These are phyloP conservation scores for Mactra quadrangularis DNA, from an alignment of 1,140 invertebrate species.

Conservation along the genomic window DNA sequence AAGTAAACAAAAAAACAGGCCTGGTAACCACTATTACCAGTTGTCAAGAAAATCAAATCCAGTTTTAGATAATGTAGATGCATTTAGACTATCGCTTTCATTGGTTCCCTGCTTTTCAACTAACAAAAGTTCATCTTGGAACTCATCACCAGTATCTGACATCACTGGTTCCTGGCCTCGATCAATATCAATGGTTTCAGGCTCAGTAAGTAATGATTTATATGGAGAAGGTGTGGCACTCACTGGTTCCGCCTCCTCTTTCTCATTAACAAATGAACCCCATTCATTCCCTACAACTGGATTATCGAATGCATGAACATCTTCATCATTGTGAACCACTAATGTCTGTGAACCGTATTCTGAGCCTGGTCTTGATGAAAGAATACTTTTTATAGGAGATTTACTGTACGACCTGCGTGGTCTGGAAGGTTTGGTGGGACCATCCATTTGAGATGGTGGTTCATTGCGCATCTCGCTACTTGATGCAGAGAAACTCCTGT, in stretches of 20 bases:
- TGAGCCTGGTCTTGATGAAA: conserved; percentile 12
- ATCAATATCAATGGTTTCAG: conserved; percentile 37
- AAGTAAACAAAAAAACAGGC: no score
- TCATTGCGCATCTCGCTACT: conserved; percentile 31
- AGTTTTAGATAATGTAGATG: conserved; percentile 44
- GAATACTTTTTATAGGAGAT: conserved; percentile 44
- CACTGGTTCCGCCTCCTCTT: conserved; percentile 22
- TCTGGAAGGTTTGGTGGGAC: conserved; percentile 3
- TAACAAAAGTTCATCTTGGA: conserved; percentile 13
- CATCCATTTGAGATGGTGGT: conserved; percentile 4
- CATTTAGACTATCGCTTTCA: conserved; percentile 5
- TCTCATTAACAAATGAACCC: conserved; percentile 49
- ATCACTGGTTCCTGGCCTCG: conserved; percentile 30
- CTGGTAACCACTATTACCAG: conserved; percentile 56
- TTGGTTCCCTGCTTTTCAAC: background rate
- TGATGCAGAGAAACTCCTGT: conserved; percentile 30
- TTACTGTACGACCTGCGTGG: conserved; percentile 39
- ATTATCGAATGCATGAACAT: conserved; percentile 57
- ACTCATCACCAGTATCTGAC: no score
- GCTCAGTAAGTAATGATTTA: conserved; percentile 41
- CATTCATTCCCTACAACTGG: conserved; percentile 32
- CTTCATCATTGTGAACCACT: conserved; percentile 4
- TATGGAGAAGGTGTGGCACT: conserved; percentile 52
- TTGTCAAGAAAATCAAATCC: conserved; percentile 60
- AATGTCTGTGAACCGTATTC: conserved; percentile 29